phyloP scores from a whole-genome alignment of 2,113 vertebrate genomes.

The Malurus elegans region DNA sequence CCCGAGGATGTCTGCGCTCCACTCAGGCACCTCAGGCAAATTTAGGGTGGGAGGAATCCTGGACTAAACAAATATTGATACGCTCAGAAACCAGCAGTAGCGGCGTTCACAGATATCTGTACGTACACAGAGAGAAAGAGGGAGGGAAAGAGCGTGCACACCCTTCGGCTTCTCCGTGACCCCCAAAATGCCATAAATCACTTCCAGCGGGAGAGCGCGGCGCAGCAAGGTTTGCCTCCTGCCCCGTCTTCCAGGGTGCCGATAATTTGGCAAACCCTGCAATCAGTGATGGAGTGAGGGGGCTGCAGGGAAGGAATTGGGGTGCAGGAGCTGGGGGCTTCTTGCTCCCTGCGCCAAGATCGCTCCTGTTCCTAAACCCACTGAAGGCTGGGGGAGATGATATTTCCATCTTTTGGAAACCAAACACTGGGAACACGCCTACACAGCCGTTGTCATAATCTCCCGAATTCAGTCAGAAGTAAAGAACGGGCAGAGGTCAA shows the following conservation, averaged over 20 bases:
- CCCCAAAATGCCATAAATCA: not conserved
- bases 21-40: not conserved
- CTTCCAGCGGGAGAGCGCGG: not conserved
- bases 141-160: not conserved
- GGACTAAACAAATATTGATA: not conserved
- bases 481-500: constrained; percentile 40
- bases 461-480: constrained; percentile 38
- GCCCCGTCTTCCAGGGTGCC: not conserved
- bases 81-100: not conserved
- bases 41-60: not conserved
- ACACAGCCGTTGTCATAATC: constrained; percentile 66
- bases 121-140: not conserved
- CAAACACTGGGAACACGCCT: constrained; percentile 48
- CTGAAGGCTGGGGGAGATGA: constrained; percentile 35
- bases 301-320: not conserved
- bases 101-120: not conserved
- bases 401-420: constrained; percentile 70
- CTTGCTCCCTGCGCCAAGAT: not conserved
- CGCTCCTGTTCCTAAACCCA: not conserved
- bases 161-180: not conserved
- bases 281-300: not conserved
- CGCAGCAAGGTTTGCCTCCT: not conserved
- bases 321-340: not conserved
- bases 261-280: not conserved
- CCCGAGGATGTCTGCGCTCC: constrained; percentile 12